A percentile compares a stretch with the other conserved stretches of the same genome.
Evolutionary conservation across 2,888 invertebrate species (phyloP).

Genomic region (Chouioia cunea): DNA sequence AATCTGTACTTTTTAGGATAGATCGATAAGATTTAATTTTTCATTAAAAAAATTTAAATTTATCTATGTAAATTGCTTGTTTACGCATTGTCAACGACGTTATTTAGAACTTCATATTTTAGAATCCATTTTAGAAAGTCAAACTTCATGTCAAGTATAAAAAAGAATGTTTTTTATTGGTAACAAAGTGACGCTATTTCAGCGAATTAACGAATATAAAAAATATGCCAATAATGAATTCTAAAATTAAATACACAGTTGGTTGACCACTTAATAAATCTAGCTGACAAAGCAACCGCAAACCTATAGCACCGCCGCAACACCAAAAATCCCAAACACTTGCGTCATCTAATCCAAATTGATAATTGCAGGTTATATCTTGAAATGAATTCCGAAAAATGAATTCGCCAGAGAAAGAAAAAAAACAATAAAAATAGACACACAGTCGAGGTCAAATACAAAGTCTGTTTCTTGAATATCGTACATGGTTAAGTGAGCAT

Average conservation of each 20-base stretch:
- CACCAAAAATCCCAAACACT: slow-evolving; percentile 26
- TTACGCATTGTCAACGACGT: too few species aligned
- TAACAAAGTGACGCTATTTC: too few species aligned
- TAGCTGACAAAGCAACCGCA: neutral
- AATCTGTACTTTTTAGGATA: too few species aligned
- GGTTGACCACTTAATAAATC: slow-evolving; percentile 27
- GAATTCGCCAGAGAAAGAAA: neutral
- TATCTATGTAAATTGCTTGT: too few species aligned
- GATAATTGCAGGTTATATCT: slow-evolving; percentile 28
- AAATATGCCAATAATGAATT: slow-evolving; percentile 8
- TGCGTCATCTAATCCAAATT: slow-evolving; percentile 31
- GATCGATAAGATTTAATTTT: too few species aligned
- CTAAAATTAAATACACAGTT: slow-evolving; percentile 17
- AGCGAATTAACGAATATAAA: neutral
- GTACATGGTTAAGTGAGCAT: slow-evolving; percentile 27
- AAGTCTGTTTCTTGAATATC: slow-evolving; percentile 28
- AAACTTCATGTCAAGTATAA: too few species aligned
- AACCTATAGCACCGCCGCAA: neutral
- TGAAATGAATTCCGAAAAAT: slow-evolving; percentile 17
- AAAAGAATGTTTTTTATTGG: too few species aligned
- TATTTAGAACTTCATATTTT: too few species aligned
- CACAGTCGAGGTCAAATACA: too few species aligned
- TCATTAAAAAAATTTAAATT: too few species aligned
- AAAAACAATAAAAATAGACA: too few species aligned
- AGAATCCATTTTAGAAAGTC: too few species aligned